phyloP scores from a whole-genome alignment of 2,113 vertebrate genomes.

The Tenebrosternarchus preto region DNA sequence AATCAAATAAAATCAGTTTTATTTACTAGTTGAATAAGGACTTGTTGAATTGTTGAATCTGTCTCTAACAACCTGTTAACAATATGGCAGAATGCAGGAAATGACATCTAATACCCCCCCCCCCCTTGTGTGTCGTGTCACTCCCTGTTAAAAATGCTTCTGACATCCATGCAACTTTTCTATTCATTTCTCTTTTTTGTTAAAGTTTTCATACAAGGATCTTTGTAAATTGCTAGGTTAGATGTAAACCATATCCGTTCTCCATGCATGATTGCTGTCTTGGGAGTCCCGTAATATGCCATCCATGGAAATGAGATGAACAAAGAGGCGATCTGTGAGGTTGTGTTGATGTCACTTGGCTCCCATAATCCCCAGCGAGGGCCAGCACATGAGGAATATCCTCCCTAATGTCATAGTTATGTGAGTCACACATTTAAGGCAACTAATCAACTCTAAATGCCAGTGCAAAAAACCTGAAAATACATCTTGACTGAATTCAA shows the following conservation, averaged over 20 bases:
- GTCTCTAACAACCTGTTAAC: too few relatives aligned
- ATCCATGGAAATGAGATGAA: conserved; percentile 67
- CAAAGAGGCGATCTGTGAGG: conserved; percentile 63
- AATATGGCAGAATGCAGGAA: too few relatives aligned
- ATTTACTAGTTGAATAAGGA: too few relatives aligned
- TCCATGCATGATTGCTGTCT: conserved; percentile 58
- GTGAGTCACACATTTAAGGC: conserved; percentile 41
- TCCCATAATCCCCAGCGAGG: conserved; percentile 66
- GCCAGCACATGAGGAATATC: conserved; percentile 67
- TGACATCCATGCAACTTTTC: neutral
- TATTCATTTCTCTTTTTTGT: neutral
- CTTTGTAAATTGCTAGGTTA: conserved; percentile 19
- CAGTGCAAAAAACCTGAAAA: conserved; percentile 47
- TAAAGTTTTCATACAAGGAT: neutral
- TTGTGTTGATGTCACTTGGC: conserved; percentile 74
- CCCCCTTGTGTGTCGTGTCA: too few relatives aligned
- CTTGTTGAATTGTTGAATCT: too few relatives aligned
- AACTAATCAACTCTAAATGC: conserved; percentile 56
- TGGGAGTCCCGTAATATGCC: conserved; percentile 60
- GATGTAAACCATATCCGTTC: conserved; percentile 34
- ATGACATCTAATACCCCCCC: too few relatives aligned
- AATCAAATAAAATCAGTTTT: too few relatives aligned
- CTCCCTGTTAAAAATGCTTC: too few relatives aligned
- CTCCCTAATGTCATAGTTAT: conserved; percentile 67
- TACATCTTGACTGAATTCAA: too few relatives aligned